A percentile compares a stretch with the other conserved stretches of the same genome.
Evolutionary conservation across 2,888 invertebrate species (phyloP).

Genomic region (Molorchus minor): DNA sequence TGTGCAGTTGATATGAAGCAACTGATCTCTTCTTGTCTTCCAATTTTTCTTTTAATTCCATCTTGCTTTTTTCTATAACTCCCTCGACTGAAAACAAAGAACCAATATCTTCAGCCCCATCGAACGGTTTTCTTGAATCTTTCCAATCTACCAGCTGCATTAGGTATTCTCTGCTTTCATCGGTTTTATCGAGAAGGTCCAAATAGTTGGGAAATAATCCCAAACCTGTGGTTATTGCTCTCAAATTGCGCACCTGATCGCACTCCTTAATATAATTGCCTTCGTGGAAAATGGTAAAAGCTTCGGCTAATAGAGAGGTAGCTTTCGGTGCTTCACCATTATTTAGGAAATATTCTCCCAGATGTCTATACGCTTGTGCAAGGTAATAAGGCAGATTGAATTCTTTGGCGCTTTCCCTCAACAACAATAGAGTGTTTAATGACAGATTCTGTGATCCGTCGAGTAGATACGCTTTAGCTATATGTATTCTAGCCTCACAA

Average conservation of each 20-base stretch:
- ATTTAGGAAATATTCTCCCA: constrained; percentile 58
- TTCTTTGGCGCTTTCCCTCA: constrained; percentile 48
- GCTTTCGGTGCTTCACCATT: constrained; percentile 51
- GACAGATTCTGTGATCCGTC: constrained; percentile 52
- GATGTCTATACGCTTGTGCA: constrained; percentile 55
- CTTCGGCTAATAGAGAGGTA: constrained; percentile 51
- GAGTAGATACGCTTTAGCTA: constrained; percentile 66
- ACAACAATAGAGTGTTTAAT: constrained; percentile 46
- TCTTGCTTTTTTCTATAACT: background rate
- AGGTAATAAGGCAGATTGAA: constrained; percentile 50
- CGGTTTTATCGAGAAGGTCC: constrained; percentile 44
- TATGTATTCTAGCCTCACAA: constrained; percentile 66
- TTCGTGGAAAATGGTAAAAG: constrained; percentile 52
- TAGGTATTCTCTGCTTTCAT: constrained; percentile 35
- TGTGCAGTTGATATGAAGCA: too few relatives aligned
- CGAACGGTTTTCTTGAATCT: constrained; percentile 44
- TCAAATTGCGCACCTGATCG: constrained; percentile 54
- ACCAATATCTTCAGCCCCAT: background rate
- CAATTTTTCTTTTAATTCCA: background rate
- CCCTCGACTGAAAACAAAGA: background rate
- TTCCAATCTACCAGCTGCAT: constrained; percentile 53
- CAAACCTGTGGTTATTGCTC: constrained; percentile 55
- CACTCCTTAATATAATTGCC: constrained; percentile 43
- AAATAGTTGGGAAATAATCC: constrained; percentile 52
- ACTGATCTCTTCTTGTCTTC: too few relatives aligned